phyloP scores from a whole-genome alignment of 2,888 invertebrate genomes.

The Cyclophora punctaria region DNA sequence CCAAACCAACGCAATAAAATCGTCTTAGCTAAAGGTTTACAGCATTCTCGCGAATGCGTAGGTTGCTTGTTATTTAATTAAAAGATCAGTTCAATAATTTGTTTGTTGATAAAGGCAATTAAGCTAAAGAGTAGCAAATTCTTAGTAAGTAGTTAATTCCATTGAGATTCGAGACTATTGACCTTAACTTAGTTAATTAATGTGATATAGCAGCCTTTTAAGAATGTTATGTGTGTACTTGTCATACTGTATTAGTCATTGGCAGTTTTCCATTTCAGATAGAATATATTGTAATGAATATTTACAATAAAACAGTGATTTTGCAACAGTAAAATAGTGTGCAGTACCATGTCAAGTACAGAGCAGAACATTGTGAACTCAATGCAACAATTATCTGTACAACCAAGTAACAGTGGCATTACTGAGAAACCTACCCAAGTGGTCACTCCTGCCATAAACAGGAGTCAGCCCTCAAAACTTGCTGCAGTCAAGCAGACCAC shows the following conservation, averaged over 20 bases:
- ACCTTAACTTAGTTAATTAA: too few species aligned
- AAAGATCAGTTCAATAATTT: not conserved
- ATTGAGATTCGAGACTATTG: too few species aligned
- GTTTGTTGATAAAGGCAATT: too few species aligned
- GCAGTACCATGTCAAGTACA: slow-evolving; percentile 72
- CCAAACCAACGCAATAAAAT: slow-evolving; percentile 29
- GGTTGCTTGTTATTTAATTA: slow-evolving; percentile 48
- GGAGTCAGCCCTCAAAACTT: slow-evolving; percentile 57
- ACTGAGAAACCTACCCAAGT: slow-evolving; percentile 71
- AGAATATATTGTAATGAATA: slow-evolving; percentile 47
- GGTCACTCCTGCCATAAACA: slow-evolving; percentile 67
- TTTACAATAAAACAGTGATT: slow-evolving; percentile 32
- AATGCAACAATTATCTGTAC: slow-evolving; percentile 70
- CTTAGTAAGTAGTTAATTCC: too few species aligned
- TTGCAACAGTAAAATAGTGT: slow-evolving; percentile 21
- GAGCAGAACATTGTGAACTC: slow-evolving; percentile 71
- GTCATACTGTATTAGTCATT: slow-evolving; percentile 12
- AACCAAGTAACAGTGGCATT: slow-evolving; percentile 60
- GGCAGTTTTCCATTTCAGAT: slow-evolving; percentile 40
- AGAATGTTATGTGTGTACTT: too few species aligned
- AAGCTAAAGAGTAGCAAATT: too few species aligned
- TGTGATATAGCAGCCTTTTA: too few species aligned
- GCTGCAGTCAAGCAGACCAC: slow-evolving; percentile 52
- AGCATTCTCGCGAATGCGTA: slow-evolving; percentile 54
- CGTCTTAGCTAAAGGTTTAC: slow-evolving; percentile 24